Conservation (phyloP, 2,113 vertebrate genomes). For the Pyxicephalus adspersus region DNA sequence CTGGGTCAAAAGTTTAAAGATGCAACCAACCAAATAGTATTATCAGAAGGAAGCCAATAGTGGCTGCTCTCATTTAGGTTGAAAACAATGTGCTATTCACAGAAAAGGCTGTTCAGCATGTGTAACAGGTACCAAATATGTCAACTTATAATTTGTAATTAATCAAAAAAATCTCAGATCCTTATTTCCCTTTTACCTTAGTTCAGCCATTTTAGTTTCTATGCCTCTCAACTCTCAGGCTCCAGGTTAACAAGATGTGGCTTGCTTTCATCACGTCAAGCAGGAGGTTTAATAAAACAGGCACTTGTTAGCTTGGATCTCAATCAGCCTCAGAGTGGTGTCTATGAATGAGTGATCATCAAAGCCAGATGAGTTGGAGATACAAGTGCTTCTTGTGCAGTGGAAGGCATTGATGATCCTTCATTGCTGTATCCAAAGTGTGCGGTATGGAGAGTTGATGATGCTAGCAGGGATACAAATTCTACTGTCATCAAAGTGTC, state of each 20-base stretch:
- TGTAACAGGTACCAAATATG: not conserved
- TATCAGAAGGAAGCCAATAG: no score
- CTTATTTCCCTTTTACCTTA: no score
- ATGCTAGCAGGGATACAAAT: conserved; percentile 5
- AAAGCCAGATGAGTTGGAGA: conserved; percentile 30
- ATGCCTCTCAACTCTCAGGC: not conserved
- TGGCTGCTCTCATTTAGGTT: not conserved
- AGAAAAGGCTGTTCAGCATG: not conserved
- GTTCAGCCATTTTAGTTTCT: not conserved
- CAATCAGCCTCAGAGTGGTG: conserved; percentile 14
- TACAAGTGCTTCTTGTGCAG: conserved; percentile 9
- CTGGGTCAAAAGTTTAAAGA: no score
- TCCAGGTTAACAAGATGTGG: conserved; percentile 13
- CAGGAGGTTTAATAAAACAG: conserved; percentile 22
- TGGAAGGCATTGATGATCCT: conserved; percentile 11
- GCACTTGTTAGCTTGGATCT: conserved; percentile 32
- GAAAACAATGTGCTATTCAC: conserved; percentile 1
- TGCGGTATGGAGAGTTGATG: not conserved
- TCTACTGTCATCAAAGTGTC: conserved; percentile 3
- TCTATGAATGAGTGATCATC: conserved; percentile 26
- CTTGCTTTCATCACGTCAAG: conserved; percentile 12
- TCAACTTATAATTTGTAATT: not conserved
- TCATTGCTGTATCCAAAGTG: not conserved
- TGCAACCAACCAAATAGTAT: no score
- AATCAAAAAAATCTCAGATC: no score